A percentile compares a stretch with the other conserved stretches of the same genome.
phyloP scores from a whole-genome alignment of 2,888 invertebrate species.

The Spodoptera exigua region DNA sequence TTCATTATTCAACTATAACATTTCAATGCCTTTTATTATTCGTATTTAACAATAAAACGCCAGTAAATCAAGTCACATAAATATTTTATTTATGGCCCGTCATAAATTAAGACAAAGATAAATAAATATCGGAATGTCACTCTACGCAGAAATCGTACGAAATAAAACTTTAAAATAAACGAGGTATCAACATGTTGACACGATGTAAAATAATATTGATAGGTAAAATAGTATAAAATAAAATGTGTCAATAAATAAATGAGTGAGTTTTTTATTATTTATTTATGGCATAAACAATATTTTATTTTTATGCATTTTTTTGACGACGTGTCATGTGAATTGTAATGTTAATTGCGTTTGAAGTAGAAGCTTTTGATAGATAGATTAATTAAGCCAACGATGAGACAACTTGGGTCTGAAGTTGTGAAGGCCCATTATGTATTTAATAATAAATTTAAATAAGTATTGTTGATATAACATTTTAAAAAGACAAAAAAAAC shows the following conservation, averaged over 20 bases:
- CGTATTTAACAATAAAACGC: slow-evolving; percentile 16
- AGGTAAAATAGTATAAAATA: slow-evolving; percentile 13
- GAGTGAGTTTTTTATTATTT: background rate
- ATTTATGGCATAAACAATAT: too few species aligned
- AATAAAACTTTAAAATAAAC: slow-evolving; percentile 37
- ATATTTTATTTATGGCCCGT: slow-evolving; percentile 34
- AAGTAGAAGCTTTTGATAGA: too few species aligned
- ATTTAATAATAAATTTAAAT: too few species aligned
- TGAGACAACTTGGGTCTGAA: too few species aligned
- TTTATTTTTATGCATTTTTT: too few species aligned
- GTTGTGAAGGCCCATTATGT: too few species aligned
- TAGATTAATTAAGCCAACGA: too few species aligned
- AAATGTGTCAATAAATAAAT: slow-evolving; percentile 25
- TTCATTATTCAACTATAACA: background rate
- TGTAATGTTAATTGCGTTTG: too few species aligned
- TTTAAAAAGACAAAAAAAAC: too few species aligned
- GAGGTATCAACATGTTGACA: slow-evolving; percentile 24
- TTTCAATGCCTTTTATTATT: slow-evolving; percentile 3
- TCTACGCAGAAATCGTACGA: slow-evolving; percentile 21
- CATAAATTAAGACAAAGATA: slow-evolving; percentile 34
- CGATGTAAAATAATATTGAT: slow-evolving; percentile 36
- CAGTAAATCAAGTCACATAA: slow-evolving; percentile 13
- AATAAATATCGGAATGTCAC: slow-evolving; percentile 21
- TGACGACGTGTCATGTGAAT: too few species aligned
- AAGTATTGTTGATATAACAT: too few species aligned